Conservation (phyloP, 1,140 invertebrate genomes). For the Mya arenaria region DNA sequence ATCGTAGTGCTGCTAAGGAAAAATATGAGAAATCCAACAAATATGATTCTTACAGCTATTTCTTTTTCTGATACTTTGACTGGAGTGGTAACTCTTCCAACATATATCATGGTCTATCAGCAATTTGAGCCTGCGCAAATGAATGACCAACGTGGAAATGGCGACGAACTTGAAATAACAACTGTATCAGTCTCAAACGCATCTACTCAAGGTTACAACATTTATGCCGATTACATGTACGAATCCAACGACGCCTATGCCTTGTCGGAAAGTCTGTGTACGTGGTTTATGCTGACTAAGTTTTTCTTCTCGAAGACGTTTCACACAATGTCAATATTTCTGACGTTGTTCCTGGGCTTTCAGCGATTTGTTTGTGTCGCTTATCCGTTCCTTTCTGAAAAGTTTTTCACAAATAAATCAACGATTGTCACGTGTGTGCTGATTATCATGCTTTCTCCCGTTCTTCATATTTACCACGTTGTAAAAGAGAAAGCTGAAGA, state of each 20-base stretch:
- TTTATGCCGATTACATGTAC: background rate
- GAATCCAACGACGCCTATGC: background rate
- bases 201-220: background rate
- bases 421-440: background rate
- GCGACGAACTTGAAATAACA: background rate
- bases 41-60: background rate
- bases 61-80: background rate
- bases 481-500: background rate
- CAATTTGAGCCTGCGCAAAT: background rate
- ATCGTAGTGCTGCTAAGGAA: constrained; percentile 23
- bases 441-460: background rate
- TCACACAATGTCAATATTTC: constrained; percentile 43
- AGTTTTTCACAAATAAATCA: background rate
- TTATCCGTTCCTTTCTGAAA: background rate
- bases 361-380: constrained; percentile 23
- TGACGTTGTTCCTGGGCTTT: constrained; percentile 38
- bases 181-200: background rate
- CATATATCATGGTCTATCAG: background rate
- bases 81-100: constrained; percentile 1
- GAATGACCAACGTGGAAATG: no score
- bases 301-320: constrained; percentile 30
- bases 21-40: constrained; percentile 37
- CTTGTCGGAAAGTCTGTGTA: constrained; percentile 1
- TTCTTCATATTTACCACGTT: constrained; percentile 34
- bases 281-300: constrained; percentile 39